phyloP scores from a whole-genome alignment of 1,140 invertebrate genomes.

The Elysia chlorotica region DNA sequence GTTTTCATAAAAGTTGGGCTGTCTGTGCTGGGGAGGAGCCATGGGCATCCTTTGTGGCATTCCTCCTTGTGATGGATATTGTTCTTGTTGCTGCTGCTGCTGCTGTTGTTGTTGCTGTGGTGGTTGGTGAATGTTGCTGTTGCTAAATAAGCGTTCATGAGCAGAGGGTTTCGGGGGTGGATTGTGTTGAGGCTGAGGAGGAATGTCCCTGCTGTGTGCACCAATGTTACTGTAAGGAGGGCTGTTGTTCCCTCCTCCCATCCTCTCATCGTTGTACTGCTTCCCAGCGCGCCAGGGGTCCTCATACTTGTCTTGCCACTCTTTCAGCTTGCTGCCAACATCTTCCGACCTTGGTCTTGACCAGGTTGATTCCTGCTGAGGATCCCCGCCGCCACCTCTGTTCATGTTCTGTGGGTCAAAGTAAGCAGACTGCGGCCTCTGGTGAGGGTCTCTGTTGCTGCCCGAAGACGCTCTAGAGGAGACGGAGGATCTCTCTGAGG shows the following conservation, averaged over 20 bases:
- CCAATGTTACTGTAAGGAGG: constrained; percentile 29
- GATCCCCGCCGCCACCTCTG: constrained; percentile 26
- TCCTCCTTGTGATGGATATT: no score
- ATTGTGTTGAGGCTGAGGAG: constrained; percentile 12
- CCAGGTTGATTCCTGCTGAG: not conserved
- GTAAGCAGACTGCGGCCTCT: constrained; percentile 51
- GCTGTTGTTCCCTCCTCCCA: constrained; percentile 35
- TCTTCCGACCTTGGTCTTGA: constrained; percentile 50
- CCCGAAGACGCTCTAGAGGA: constrained; percentile 36
- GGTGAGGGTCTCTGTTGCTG: constrained; percentile 39
- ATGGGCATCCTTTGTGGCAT: no score
- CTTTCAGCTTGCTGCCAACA: constrained; percentile 39
- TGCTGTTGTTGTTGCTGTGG: no score
- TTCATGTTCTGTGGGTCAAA: constrained; percentile 37
- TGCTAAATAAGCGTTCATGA: constrained; percentile 22
- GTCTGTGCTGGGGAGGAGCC: constrained; percentile 39
- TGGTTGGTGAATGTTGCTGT: no score
- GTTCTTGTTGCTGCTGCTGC: no score
- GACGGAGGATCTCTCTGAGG: constrained; percentile 32
- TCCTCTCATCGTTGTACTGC: constrained; percentile 28
- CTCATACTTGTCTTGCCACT: constrained; percentile 46
- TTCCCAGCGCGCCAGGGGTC: not conserved
- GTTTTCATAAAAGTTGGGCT: constrained; percentile 56
- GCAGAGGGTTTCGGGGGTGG: constrained; percentile 18
- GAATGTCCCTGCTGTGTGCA: not conserved